Evolutionary conservation across 2,888 invertebrate genomes (phyloP).

Genomic region (Agrochola lychnidis): DNA sequence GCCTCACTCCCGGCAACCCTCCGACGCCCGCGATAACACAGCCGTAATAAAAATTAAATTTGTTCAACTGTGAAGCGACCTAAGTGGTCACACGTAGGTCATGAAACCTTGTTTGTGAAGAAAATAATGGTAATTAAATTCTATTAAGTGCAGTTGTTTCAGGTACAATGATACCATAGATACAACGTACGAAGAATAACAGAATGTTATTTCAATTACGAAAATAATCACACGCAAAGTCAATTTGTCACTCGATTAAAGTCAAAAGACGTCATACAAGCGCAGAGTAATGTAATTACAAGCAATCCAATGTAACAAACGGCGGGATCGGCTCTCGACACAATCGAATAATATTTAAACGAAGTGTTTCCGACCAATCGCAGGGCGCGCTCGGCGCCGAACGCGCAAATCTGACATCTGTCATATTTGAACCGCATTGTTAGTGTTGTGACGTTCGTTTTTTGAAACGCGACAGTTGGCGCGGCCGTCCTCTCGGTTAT

Average conservation of each 20-base stretch:
- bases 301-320: constrained; percentile 79
- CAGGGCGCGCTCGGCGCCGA: constrained; percentile 65
- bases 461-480: constrained; percentile 84
- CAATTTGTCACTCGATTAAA: constrained; percentile 83
- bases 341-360: constrained; percentile 79
- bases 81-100: constrained; percentile 57
- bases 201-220: constrained; percentile 59
- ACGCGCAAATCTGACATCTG: constrained; percentile 86
- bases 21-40: constrained; percentile 66
- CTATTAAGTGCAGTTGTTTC: constrained; percentile 47
- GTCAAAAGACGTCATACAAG: constrained; percentile 78
- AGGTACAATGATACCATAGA: constrained; percentile 6
- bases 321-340: constrained; percentile 69
- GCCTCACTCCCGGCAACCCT: constrained; percentile 35
- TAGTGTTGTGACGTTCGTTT: constrained; percentile 82
- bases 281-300: constrained; percentile 81
- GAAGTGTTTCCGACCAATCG: constrained; percentile 74
- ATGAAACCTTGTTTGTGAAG: constrained; percentile 63
- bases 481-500: constrained; percentile 75
- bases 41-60: constrained; percentile 78
- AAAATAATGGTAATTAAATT: constrained; percentile 59
- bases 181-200: constrained; percentile 34
- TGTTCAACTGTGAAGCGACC: constrained; percentile 71
- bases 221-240: constrained; percentile 77
- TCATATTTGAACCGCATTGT: constrained; percentile 81